Percentiles rank a stretch among this genome's conserved stretches.
phyloP scores from a whole-genome alignment of 2,113 vertebrate genomes.

The Ariopsis seemanni region DNA sequence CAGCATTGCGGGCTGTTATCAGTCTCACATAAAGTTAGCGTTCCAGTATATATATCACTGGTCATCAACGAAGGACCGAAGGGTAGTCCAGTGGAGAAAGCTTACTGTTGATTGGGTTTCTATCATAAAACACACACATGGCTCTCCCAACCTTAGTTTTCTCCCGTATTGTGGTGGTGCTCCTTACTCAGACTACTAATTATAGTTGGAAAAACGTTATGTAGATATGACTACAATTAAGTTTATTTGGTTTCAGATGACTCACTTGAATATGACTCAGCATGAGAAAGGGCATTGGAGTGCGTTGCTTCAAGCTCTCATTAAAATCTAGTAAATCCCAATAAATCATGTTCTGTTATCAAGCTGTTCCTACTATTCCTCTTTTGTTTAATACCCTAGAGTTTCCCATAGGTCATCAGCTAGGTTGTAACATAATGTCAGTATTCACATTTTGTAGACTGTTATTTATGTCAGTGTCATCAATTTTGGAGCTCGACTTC shows the following conservation, averaged over 20 bases:
- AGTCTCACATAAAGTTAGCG: constrained; percentile 67
- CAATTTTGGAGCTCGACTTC: constrained; percentile 12
- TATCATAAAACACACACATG: constrained; percentile 56
- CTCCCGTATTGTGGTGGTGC: neutral
- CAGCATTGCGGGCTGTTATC: constrained; percentile 67
- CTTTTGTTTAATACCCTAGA: constrained; percentile 47
- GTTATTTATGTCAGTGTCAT: constrained; percentile 48
- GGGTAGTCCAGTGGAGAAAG: constrained; percentile 31
- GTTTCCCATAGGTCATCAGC: constrained; percentile 55
- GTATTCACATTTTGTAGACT: constrained; percentile 55
- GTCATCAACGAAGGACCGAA: constrained; percentile 59
- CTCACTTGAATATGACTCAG: neutral
- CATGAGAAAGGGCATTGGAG: neutral
- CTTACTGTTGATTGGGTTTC: constrained; percentile 45
- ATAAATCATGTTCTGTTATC: constrained; percentile 61
- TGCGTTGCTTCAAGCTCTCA: neutral
- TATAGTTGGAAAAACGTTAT: neutral
- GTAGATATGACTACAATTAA: neutral
- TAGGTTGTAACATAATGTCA: constrained; percentile 58
- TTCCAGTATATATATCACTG: constrained; percentile 57
- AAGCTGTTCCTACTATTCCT: constrained; percentile 34
- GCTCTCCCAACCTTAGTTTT: neutral
- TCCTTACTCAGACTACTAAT: neutral
- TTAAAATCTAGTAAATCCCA: neutral
- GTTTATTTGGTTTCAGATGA: neutral